A percentile compares a stretch with the other conserved stretches of the same genome.
Evolutionary conservation across 1,140 invertebrate genomes (phyloP).

Genomic region (Drosophila seguyi): DNA sequence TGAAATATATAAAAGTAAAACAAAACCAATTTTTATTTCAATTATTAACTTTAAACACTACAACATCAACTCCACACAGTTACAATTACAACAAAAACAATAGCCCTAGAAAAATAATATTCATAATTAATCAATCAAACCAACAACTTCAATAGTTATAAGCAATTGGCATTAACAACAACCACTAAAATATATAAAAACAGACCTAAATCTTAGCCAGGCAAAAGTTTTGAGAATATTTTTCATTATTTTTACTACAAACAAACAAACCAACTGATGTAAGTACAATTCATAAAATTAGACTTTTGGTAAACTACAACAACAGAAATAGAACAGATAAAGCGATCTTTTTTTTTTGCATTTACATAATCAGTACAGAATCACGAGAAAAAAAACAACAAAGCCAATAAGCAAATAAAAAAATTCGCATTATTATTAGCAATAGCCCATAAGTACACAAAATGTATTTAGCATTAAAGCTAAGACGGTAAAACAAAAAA

Average conservation of each 20-base stretch:
- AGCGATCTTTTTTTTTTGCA: slow-evolving; percentile 54
- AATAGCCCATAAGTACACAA: slow-evolving; percentile 79
- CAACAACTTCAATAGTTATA: slow-evolving; percentile 68
- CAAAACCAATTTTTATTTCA: slow-evolving; percentile 79
- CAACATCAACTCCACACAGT: slow-evolving; percentile 50
- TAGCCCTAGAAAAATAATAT: slow-evolving; percentile 76
- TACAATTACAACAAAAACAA: slow-evolving; percentile 64
- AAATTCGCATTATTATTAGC: slow-evolving; percentile 74
- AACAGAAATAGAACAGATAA: slow-evolving; percentile 43
- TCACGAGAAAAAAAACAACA: slow-evolving; percentile 17
- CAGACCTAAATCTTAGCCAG: slow-evolving; percentile 39
- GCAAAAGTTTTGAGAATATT: slow-evolving; percentile 51
- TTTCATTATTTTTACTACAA: slow-evolving; percentile 66
- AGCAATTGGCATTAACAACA: slow-evolving; percentile 68
- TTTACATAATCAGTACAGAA: slow-evolving; percentile 49
- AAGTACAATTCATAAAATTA: slow-evolving; percentile 71
- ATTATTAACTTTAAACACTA: slow-evolving; percentile 67
- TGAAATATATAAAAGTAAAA: slow-evolving; percentile 5
- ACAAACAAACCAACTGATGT: slow-evolving; percentile 68
- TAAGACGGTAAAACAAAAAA: slow-evolving; percentile 42
- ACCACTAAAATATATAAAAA: slow-evolving; percentile 11
- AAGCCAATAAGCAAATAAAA: slow-evolving; percentile 77
- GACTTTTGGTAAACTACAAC: slow-evolving; percentile 40
- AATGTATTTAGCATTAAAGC: slow-evolving; percentile 68
- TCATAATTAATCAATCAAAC: slow-evolving; percentile 69